Evolutionary conservation across 2,113 vertebrate genomes (phyloP), one percentile per base, ranked within the genome.

Genomic region (Eulemur macaco): DNA sequence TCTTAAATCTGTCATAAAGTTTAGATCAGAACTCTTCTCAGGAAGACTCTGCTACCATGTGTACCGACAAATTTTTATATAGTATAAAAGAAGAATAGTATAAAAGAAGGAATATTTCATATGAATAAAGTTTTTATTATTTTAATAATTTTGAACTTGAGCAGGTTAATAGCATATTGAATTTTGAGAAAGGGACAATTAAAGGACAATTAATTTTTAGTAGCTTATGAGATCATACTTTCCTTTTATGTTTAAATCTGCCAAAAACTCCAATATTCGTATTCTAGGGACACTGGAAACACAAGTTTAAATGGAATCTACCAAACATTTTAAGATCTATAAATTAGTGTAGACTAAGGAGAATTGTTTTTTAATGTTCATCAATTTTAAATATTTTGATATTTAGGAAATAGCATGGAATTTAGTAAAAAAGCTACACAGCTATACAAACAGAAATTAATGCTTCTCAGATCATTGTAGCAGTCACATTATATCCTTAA

Each of bases 81-180:
- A 78, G 6, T 3, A 6, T 25, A 56, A 21, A 56, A 56, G 20
- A 20, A 56, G 54, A 56, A 21, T 11, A 60, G 52, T 54, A 54
- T 54, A 60, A 60, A 25, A 60, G 23, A 60, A 60, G 27, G 25
- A 63, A 63, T 63, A 27, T 63, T 13, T 27, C 11, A 17, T 56
- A 21, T 29, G 12, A 80, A 45, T 39, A 64, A 81, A 29, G 9
- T 29, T 78, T 91, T 39, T 31, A 58, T 69, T 63, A 58, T 94
- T 83, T 69, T 91, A 69, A 80, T 94, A 84, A 77, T 66, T 90
- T 77, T 71, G 7, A 96, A 66, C 2, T 29, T 95, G 15, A 78
- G 17, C 3, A 58, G 14, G 2, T 37, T 76, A 56, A 45, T 83
- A 56, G 14, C 11, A 27, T 21, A 58, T 2, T 54, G 8, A 14